Base-by-base conservation (phyloP, 1,140 invertebrate genomes). In the Panulirus ornatus region DNA sequence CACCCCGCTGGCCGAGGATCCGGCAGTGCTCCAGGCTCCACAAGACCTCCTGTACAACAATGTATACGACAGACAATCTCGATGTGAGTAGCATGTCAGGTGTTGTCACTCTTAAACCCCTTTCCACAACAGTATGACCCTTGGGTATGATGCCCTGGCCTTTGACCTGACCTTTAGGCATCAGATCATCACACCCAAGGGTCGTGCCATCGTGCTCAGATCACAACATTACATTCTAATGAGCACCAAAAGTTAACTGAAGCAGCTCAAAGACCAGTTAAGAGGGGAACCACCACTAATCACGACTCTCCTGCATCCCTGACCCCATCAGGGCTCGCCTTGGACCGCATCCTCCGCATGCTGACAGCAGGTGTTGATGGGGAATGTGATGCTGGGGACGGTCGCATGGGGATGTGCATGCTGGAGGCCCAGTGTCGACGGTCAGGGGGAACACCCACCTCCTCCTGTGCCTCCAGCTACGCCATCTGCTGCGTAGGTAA, bases 401-500 rank as follows among this genome's bases (percentile, higher is more conserved):
- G 84, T 19, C 84, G 84, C 36, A 22, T 40, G 75, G 88, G 88
- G n/a, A 75, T 78, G 54, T 90, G 88, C 66, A 36, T 81, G 47
- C 19, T 90, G 58, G 27, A 58, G 58, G n/a, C 22, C 36, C 54
- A 82, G 36, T 90, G 88, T 19, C 16, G 40, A 19, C 2, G 58
- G 47, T 34, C 8, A 2, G 79, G 79, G 6, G 79, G 79, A 6
- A 76, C 83, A 14, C 81, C 88, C n/a, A 30, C 81, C 42, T 40
- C 71, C 38, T 36, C 88, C 79, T 90, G 88, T n/a, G 44, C 63
- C 14, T 54, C 14, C 36, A 79, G 79, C 0, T 90, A 76, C 79
- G 88, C 76, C 30, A 54, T 34, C 36, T 90, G 88, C 42, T 90
- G 88, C 11, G 30, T 90, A 51, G 81, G 88, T 90, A 76, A 90